Evolutionary conservation across 2,888 invertebrate species (phyloP), one percentile per base, ranked within the genome.

Genomic region (Lottia gigantea): DNA sequence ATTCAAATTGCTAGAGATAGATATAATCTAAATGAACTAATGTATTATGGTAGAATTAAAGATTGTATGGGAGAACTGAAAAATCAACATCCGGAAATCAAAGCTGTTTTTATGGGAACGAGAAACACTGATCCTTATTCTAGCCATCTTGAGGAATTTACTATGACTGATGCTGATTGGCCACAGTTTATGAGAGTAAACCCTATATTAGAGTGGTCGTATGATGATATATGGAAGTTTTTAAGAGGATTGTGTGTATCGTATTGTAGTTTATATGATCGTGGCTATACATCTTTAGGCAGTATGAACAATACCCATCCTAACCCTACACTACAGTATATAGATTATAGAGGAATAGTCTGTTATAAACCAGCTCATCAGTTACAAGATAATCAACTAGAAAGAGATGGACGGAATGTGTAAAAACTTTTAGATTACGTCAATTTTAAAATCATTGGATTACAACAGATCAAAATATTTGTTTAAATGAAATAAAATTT

Each of bases 151-250:
- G 74, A 80, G 25, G 73, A 80, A 15, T 88, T 88, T 71, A 71
- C 80, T 14, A 83, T 83, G 84, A 98, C 98, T 0, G 98, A 98
- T 89, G 83, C 91, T 0, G 93, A 91, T 77, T 99, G 98, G 98
- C 98, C 98, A 0, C 91, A 92, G 80, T 90, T 97, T 76, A 92
- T 97, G 91, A 91, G 98, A 64, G 93, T 97, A 6, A 95, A 92
- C 83, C 98, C 98, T 0, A 89, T 98, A 19, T 90, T 98, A n/a
- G 92, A 95, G 82, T 98, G 98, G 98, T 92, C 91, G 14, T 98
- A 96, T 87, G 91, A 92, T 40, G 94, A 97, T 84, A 92, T 99
- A 73, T 99, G 99, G 99, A 91, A 92, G 70, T 97, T 96, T 85
- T 91, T 98, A 7, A 89, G 94, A 26, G 90, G 91, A 62, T 91